phyloP scores from a whole-genome alignment of 2,797 vertebrate genomes.

The Brachymystax lenok region DNA sequence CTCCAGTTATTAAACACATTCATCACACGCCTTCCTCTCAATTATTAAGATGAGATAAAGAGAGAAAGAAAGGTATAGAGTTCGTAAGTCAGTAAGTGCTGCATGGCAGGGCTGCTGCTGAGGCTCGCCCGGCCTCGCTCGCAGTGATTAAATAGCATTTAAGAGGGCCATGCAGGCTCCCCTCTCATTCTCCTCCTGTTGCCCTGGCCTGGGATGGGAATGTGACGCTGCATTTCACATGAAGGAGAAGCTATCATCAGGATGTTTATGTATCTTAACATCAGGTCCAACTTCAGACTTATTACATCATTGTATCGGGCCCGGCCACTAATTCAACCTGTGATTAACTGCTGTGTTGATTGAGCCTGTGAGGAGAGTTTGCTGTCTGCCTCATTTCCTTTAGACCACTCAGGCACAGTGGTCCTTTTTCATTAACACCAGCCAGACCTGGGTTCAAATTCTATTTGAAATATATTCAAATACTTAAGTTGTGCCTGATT shows the following conservation, averaged over 20 bases:
- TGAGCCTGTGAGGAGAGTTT: conserved; percentile 46
- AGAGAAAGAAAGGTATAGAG: conserved; percentile 4
- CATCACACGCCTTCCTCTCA: conserved; percentile 62
- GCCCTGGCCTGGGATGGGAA: conserved; percentile 31
- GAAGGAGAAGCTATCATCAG: conserved; percentile 40
- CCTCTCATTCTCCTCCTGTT: conserved; percentile 47
- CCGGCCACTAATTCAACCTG: conserved; percentile 22
- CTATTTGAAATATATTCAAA: too few relatives aligned
- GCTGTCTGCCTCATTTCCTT: conserved; percentile 58
- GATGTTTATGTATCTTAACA: conserved; percentile 62
- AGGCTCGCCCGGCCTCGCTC: conserved; percentile 17
- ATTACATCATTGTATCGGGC: conserved; percentile 34
- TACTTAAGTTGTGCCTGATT: too few relatives aligned
- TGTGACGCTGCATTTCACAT: conserved; percentile 33
- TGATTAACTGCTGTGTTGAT: conserved; percentile 55
- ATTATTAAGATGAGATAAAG: conserved; percentile 67
- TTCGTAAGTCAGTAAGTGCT: conserved; percentile 56
- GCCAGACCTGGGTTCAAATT: too few relatives aligned
- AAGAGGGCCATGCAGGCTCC: conserved; percentile 41
- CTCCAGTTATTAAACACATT: conserved; percentile 71
- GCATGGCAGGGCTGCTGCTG: conserved; percentile 46
- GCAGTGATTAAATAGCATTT: conserved; percentile 73
- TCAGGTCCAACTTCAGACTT: conserved; percentile 31
- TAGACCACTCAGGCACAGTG: conserved; percentile 44
- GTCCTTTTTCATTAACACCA: conserved; percentile 24